Conservation (phyloP, 2,113 vertebrate species). For the Pardalotus punctatus region DNA sequence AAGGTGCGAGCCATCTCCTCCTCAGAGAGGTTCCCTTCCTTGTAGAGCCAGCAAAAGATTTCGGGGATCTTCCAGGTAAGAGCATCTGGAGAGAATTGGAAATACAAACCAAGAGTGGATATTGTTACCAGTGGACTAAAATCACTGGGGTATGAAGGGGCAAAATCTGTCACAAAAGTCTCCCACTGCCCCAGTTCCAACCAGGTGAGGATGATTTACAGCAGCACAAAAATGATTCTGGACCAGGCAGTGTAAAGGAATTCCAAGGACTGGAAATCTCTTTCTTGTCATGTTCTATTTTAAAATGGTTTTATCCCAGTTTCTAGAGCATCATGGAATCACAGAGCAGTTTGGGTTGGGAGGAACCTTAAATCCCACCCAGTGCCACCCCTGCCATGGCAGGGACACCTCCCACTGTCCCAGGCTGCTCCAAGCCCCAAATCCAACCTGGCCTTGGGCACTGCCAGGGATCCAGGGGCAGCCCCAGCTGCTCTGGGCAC, state of each 20-base stretch:
- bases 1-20: constrained; percentile 94
- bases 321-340: neutral
- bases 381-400: neutral
- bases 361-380: fast-evolving
- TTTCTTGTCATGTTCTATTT: neutral
- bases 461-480: neutral
- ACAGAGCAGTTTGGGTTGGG: fast-evolving
- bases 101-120: neutral
- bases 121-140: neutral
- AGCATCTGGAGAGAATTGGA: constrained; percentile 78
- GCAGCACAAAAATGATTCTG: neutral
- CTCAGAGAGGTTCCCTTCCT: constrained; percentile 84
- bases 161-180: neutral
- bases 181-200: neutral
- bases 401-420: neutral
- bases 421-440: neutral
- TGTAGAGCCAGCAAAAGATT: constrained; percentile 90
- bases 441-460: neutral
- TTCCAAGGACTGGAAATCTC: neutral
- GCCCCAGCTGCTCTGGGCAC: neutral
- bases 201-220: neutral
- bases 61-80: constrained; percentile 85
- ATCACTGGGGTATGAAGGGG: neutral
- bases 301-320: neutral
- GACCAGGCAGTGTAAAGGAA: neutral